phyloP scores from a whole-genome alignment of 2,113 vertebrate genomes.

The Girardinichthys multiradiatus region DNA sequence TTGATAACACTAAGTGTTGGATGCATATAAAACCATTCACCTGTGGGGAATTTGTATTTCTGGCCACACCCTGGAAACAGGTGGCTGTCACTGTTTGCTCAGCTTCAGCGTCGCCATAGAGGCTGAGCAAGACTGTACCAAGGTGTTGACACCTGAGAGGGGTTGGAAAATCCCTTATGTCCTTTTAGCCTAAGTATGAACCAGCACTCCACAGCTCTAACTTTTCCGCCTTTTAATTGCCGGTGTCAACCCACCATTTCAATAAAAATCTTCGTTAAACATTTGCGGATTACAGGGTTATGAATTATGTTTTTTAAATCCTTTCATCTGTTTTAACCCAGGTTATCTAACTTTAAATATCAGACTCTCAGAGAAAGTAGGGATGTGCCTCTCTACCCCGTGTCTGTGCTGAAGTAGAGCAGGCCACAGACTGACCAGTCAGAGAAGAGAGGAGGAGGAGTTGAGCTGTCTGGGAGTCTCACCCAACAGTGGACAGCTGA shows the following conservation, averaged over 20 bases:
- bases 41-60: constrained; percentile 35
- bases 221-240: neutral
- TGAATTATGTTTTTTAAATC: constrained; percentile 26
- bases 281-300: constrained; percentile 11
- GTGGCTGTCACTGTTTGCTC: constrained; percentile 62
- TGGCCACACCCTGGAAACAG: constrained; percentile 71
- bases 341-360: constrained; percentile 10
- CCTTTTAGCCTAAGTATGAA: neutral
- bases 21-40: constrained; percentile 43
- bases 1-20: constrained; percentile 12
- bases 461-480: constrained; percentile 25
- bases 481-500: constrained; percentile 37
- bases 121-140: constrained; percentile 75
- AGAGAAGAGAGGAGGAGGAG: constrained; percentile 61
- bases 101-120: constrained; percentile 73
- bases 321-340: constrained; percentile 14
- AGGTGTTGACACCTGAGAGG: constrained; percentile 40
- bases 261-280: constrained; percentile 1
- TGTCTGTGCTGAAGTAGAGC: constrained; percentile 32
- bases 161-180: constrained; percentile 1
- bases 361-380: neutral
- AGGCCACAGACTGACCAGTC: constrained; percentile 49
- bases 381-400: neutral
- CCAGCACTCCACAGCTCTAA: too few relatives aligned
- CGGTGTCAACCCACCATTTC: constrained; percentile 40